These are phyloP conservation scores for Psammodynastes pulverulentus DNA, from an alignment of 2,113 vertebrate species.

Conservation along the genomic window DNA sequence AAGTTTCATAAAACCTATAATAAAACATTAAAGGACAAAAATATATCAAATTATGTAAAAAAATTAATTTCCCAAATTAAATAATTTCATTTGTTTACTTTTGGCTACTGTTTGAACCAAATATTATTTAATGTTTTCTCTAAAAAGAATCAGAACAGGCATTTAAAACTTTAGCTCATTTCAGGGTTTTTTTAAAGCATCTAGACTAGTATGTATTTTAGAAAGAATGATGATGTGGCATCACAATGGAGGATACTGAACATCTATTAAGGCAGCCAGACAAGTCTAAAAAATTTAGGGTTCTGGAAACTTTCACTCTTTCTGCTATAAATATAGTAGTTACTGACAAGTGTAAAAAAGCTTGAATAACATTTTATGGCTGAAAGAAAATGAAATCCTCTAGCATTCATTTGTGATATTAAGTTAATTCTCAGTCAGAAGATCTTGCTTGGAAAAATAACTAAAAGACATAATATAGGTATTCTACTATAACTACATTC, in stretches of 20 bases:
- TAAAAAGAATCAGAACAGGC: not conserved
- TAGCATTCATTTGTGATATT: not conserved
- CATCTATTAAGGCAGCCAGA: not conserved
- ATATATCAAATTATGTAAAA: not conserved
- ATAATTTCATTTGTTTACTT: not conserved
- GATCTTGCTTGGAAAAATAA: not conserved
- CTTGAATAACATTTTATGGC: not conserved
- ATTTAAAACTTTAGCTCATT: not conserved
- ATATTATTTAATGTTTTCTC: not conserved
- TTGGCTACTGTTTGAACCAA: not conserved
- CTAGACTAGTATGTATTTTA: not conserved
- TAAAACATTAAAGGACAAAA: not conserved
- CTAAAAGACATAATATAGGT: not conserved
- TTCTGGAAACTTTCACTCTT: not conserved
- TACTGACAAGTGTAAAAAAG: not conserved
- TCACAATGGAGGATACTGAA: not conserved
- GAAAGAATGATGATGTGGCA: conserved; percentile 73
- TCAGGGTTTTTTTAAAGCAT: not conserved
- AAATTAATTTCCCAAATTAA: not conserved
- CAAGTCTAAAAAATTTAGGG: not conserved
- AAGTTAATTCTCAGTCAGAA: not conserved
- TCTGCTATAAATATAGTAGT: not conserved
- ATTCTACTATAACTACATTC: not conserved
- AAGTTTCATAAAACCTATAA: not conserved
- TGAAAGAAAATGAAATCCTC: not conserved